Conservation (phyloP, 2,888 invertebrate genomes). For the Entomobrya proxima region DNA sequence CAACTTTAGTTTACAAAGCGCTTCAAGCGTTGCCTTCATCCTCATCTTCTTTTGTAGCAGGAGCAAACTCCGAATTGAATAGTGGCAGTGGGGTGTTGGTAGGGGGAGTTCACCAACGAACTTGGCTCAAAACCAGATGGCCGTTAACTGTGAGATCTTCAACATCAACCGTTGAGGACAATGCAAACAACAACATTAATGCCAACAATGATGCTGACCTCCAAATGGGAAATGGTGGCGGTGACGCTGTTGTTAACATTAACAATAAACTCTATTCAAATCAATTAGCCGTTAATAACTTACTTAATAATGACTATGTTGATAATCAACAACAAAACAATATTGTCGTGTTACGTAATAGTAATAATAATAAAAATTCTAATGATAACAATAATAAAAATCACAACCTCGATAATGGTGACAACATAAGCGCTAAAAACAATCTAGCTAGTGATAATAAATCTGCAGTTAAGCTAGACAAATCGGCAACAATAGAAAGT, state of each 20-base stretch:
- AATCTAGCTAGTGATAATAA: conserved; percentile 6
- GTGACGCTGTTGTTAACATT: conserved; percentile 49
- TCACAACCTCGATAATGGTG: conserved; percentile 17
- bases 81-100: neutral
- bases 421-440: conserved; percentile 57
- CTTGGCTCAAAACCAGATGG: conserved; percentile 61
- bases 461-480: neutral
- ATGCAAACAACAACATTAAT: neutral
- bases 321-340: conserved; percentile 38
- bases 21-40: conserved; percentile 47
- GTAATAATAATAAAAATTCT: conserved; percentile 32
- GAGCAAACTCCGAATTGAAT: conserved; percentile 34
- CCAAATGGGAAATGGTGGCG: neutral
- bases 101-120: conserved; percentile 24
- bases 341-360: conserved; percentile 6
- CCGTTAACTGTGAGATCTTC: conserved; percentile 21
- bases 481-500: conserved; percentile 35
- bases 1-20: no score
- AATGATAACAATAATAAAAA: conserved; percentile 32
- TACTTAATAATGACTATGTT: conserved; percentile 28
- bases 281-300: conserved; percentile 36
- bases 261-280: conserved; percentile 64
- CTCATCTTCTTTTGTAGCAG: conserved; percentile 28
- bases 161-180: neutral
- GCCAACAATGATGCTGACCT: neutral